Base-by-base conservation (phyloP, 1,140 invertebrate species). In the Rhyzopertha dominica region DNA sequence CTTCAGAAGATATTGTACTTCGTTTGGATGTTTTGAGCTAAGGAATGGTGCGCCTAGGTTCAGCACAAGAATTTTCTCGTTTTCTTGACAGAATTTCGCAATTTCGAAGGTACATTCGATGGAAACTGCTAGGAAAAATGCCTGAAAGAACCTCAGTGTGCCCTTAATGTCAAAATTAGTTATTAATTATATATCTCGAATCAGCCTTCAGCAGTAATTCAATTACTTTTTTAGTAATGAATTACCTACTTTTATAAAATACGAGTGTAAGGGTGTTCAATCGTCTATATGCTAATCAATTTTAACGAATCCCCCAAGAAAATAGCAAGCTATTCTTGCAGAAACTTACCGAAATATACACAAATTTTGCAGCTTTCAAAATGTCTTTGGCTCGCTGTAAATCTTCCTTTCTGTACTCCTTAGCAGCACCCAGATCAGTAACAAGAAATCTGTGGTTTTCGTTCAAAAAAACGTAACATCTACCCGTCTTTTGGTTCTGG, bases 31-130 rank as follows among this genome's bases (percentile, higher is more conserved):
- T 34, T 74, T 72, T 49, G 77, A 58, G 43, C 81, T 79, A 10
- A 88, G 72, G 53, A 86, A 87, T 20, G 77, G 72, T 10, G 82
- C 84, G 50, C 77, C 81, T 19, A 88, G 67, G 68, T 87, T 88
- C 48, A 85, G 74, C 3, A 72, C 73, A 49, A 85, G 75, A 23
- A 68, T 64, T 60, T 77, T 81, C 50, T 70, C 23, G 4, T 28
- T 16, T 13, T 32, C 13, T 4, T 29, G 9, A 7, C 30, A 49
- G 13, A 46, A 20, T 7, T 37, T 24, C 8, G 37, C 31, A 24
- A 57, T 29, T 31, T 31, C 23, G 12, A 16, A 22, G 13, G 48
- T 37, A 5, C 42, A 28, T 10, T 28, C 46, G 16, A 25, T 29
- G 2, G 47, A 47, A 1, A 45, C 37, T n/a, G 36, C 9, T 3